Evolutionary conservation across 2,888 invertebrate species (phyloP), one percentile per base, ranked within the genome.

Genomic region (Yponomeuta plumbellus): DNA sequence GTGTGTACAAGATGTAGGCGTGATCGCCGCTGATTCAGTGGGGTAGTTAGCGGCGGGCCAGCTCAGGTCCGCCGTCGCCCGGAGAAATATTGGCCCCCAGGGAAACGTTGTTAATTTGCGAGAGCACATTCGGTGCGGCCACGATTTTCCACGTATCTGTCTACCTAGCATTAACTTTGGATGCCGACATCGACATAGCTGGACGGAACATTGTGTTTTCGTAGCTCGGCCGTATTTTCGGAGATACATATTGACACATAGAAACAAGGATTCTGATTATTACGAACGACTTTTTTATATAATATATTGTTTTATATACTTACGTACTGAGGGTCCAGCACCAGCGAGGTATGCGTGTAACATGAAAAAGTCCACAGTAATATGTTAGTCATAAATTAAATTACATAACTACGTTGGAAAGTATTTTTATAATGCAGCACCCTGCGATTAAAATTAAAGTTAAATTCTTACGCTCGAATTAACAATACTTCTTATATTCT

Each of bases 1-100:
- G 85, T 85, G 84, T 80, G 84, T 85, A 90, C 90, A 90, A 87
- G 89, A 81, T 87, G 90, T 88, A 90, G 90, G 90, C 90, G 90
- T 89, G 89, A 86, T 89, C 87, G 85, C 80, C 80, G 88, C 89
- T 90, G 90, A 90, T 89, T 89, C 90, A 90, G 88, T 88, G 86
- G 86, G 86, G 88, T 84, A 88, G 88, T 88, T 88, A 86, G 85
- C 83, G 85, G 86, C 87, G 85, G 89, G 86, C 87, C 87, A 85
- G 84, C 82, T 85, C 80, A 81, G 86, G 85, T 86, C 85, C 86
- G 83, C 85, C 77, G 86, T 86, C 85, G 84, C 81, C 70, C 76
- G 80, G 86, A 89, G 88, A 90, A 89, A 90, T 89, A 90, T 90
- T 86, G 86, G 84, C 83, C 88, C 76, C 84, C 76, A 77, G 88